These are phyloP conservation scores for Eupithecia inturbata DNA, from an alignment of 2,888 invertebrate species.

Conservation along the genomic window DNA sequence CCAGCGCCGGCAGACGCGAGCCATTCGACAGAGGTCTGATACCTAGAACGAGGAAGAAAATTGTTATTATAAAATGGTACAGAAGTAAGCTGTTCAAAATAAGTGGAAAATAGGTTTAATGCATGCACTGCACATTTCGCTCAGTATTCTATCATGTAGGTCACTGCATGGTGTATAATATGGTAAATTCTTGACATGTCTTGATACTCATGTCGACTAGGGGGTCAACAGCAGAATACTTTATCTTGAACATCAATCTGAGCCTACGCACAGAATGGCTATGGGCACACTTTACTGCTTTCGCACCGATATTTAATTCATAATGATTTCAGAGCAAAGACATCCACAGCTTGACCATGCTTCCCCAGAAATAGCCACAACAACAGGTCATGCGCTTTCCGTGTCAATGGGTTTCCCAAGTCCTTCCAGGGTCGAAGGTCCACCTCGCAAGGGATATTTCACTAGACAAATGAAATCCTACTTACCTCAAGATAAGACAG, in stretches of 20 bases:
- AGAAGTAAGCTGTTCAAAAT: not conserved
- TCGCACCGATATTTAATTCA: too few relatives aligned
- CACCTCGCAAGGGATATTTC: not conserved
- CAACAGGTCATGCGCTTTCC: not conserved
- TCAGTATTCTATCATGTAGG: not conserved
- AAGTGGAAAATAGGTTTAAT: not conserved
- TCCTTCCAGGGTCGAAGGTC: not conserved
- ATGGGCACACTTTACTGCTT: too few relatives aligned
- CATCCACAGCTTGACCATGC: too few relatives aligned
- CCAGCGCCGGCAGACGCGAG: slow-evolving; percentile 77
- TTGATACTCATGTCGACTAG: too few relatives aligned
- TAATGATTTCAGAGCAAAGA: too few relatives aligned
- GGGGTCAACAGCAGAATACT: too few relatives aligned
- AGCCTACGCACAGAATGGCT: too few relatives aligned
- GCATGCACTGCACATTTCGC: not conserved
- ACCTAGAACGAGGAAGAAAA: slow-evolving; percentile 55
- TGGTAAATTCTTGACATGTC: too few relatives aligned
- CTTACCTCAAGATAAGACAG: slow-evolving; percentile 74
- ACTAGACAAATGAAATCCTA: not conserved
- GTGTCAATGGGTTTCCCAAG: not conserved
- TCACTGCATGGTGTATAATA: too few relatives aligned
- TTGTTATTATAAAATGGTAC: not conserved
- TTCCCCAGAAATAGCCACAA: not conserved
- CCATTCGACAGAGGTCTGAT: slow-evolving; percentile 83
- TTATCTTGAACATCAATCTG: too few relatives aligned